Evolutionary conservation across 1,140 invertebrate genomes (phyloP), one percentile per base, ranked within the genome.

Genomic region (Sitodiplosis mosellana): DNA sequence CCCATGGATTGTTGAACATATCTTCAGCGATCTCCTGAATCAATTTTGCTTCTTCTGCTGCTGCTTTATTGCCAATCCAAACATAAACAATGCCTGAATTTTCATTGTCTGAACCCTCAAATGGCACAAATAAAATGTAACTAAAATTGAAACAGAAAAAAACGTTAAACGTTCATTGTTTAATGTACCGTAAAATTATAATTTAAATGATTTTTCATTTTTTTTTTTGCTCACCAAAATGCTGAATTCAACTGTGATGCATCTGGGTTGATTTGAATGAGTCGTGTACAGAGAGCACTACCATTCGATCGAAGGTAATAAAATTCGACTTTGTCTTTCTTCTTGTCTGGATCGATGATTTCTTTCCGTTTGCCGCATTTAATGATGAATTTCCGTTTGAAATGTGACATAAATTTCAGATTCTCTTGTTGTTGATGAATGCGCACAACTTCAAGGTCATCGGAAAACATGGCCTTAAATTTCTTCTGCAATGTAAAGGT

Each of bases 351-450:
- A 54, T 69, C 71, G 46, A 66, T 64, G 18, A 66, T 66, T 43
- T 68, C 65, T 57, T 84, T 86, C 47, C 91, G 71, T 63, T 89
- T 92, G 27, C 93, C 95, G 51, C 81, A 77, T 54, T 86, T 83
- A 43, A 99, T 96, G 14, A 99, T 78, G 66, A 99, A 96, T 60
- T 92, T 85, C 47, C 83, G 71, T 59, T 95, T 89, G 66, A 99
- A 99, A 66, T 99, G 94, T 0, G 94, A 87, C 71, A 99, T 81
- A 61, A 99, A 99, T 68, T 98, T 98, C 19, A 96, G 75, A 68
- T 94, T 97, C 69, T 99, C 96, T 68, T 99, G 94, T 64, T 99
- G 95, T 57, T 93, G 92, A 65, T 95, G 89, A n/a, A 90, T 95
- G 43, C 93, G 69, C 1, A 98, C 84, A 2, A 99, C 93, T 70